Conservation (phyloP, 2,888 invertebrate species). For the Chydorus sphaericus region DNA sequence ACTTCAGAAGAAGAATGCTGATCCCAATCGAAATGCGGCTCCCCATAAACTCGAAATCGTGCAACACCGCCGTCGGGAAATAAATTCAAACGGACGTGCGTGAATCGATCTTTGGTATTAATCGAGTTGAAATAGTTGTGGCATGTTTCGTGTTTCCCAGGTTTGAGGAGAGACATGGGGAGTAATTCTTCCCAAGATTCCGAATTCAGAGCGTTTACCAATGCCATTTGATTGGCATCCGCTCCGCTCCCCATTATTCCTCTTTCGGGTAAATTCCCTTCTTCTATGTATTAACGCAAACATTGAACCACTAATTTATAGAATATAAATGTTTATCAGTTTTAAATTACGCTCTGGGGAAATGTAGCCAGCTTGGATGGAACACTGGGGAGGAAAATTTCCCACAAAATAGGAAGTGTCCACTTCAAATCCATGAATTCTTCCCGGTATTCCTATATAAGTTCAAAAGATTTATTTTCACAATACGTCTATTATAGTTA, state of each 20-base stretch:
- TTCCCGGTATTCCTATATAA: slow-evolving; percentile 30
- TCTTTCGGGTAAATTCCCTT: slow-evolving; percentile 17
- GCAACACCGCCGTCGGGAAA: slow-evolving; percentile 50
- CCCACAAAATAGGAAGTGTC: slow-evolving; percentile 49
- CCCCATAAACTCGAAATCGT: slow-evolving; percentile 41
- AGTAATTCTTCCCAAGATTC: slow-evolving; percentile 43
- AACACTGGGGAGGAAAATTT: slow-evolving; percentile 45
- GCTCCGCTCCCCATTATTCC: slow-evolving; percentile 34
- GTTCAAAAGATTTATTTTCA: no score
- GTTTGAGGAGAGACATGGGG: slow-evolving; percentile 36
- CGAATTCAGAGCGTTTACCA: slow-evolving; percentile 30
- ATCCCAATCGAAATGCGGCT: slow-evolving; percentile 26
- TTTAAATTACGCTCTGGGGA: slow-evolving; percentile 34
- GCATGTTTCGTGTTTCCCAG: slow-evolving; percentile 43
- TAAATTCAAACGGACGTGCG: slow-evolving; percentile 44
- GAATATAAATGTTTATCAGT: slow-evolving; percentile 10
- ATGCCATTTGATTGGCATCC: slow-evolving; percentile 31
- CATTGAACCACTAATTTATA: background rate
- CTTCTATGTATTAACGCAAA: slow-evolving; percentile 16
- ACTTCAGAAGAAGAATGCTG: background rate
- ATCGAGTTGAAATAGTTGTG: slow-evolving; percentile 35
- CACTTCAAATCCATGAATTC: slow-evolving; percentile 38
- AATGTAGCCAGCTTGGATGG: slow-evolving; percentile 42
- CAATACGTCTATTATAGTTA: no score
- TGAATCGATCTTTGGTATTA: slow-evolving; percentile 38